Percentiles rank a stretch among this genome's conserved stretches.
phyloP scores from a whole-genome alignment of 2,113 vertebrate genomes.

The Chrysemys picta region DNA sequence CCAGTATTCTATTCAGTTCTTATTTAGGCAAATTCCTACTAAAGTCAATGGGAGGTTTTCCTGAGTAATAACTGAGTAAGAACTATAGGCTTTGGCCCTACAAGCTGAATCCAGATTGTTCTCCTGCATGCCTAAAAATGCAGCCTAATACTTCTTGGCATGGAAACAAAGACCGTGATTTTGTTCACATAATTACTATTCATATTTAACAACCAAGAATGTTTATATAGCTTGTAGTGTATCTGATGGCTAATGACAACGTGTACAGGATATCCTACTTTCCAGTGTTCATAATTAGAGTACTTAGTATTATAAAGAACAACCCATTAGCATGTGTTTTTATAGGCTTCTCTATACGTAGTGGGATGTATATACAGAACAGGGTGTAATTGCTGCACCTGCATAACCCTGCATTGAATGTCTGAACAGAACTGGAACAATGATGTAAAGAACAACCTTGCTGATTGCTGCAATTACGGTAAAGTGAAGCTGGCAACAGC shows the following conservation, averaged over 20 bases:
- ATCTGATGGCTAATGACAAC: not conserved
- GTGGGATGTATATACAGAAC: not conserved
- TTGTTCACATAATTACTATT: not conserved
- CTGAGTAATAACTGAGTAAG: conserved; percentile 64
- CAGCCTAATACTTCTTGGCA: not conserved
- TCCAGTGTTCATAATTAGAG: not conserved
- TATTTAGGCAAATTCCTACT: conserved; percentile 26
- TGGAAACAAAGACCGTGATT: not conserved
- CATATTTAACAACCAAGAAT: not conserved
- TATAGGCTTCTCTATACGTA: not conserved
- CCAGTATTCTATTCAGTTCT: not conserved
- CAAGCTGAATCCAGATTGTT: not conserved
- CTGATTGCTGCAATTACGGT: not conserved
- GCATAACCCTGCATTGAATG: not conserved
- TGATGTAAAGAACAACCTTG: not conserved
- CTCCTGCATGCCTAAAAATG: not conserved
- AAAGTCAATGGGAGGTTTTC: conserved; percentile 23
- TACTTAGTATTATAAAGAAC: not conserved
- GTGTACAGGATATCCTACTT: not conserved
- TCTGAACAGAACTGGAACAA: not conserved
- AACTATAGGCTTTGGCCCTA: not conserved
- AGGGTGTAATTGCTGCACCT: not conserved
- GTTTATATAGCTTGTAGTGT: not conserved
- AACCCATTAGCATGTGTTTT: not conserved
- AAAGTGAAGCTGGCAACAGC: not conserved